These are phyloP conservation scores for Cryptoblepharus egeriae DNA, from an alignment of 2,797 vertebrate species.

Conservation along the genomic window DNA sequence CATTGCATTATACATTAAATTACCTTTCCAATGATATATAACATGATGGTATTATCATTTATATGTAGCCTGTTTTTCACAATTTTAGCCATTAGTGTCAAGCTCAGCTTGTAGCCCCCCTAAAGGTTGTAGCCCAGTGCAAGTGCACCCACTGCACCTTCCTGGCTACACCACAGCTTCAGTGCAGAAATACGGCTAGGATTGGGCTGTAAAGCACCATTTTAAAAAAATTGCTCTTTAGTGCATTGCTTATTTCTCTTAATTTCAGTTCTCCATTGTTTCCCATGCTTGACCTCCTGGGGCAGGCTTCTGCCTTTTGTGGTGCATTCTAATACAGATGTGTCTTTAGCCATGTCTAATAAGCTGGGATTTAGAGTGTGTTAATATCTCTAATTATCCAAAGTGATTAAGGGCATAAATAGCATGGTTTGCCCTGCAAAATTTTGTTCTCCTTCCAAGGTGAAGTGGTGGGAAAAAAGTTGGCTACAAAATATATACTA, in stretches of 20 bases:
- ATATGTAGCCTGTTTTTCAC: too few relatives aligned
- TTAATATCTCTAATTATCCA: slow-evolving; percentile 2
- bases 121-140: too few relatives aligned
- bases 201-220: background rate
- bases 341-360: background rate
- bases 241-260: slow-evolving; percentile 7
- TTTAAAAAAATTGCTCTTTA: background rate
- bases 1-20: too few relatives aligned
- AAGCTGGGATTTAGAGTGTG: background rate
- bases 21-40: too few relatives aligned
- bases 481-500: background rate
- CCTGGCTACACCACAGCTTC: too few relatives aligned
- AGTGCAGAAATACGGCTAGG: too few relatives aligned
- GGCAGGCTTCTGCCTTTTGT: background rate
- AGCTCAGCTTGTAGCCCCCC: too few relatives aligned
- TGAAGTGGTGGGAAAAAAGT: background rate
- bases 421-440: background rate
- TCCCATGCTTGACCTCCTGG: background rate
- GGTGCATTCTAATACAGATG: background rate
- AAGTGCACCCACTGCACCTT: too few relatives aligned
- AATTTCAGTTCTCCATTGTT: slow-evolving; percentile 13
- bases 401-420: slow-evolving; percentile 1
- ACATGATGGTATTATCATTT: too few relatives aligned
- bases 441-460: background rate
- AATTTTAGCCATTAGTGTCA: too few relatives aligned